Evolutionary conservation across 1,140 invertebrate species (phyloP), one percentile per base, ranked within the genome.

Genomic region (Lineus longissimus): DNA sequence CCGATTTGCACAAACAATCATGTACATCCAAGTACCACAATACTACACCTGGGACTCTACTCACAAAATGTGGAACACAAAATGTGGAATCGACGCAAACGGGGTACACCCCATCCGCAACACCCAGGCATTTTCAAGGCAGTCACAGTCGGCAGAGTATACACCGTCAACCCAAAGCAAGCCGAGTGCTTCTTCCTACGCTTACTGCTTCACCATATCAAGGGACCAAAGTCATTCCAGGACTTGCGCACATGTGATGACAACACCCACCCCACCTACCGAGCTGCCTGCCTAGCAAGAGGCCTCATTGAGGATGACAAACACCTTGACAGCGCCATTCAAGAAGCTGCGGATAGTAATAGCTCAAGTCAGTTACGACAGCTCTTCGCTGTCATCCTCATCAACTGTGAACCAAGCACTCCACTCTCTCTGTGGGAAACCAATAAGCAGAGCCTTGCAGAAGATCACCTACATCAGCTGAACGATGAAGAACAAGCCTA

Each of bases 41-140:
- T 78, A 77, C 63, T 76, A 70, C 64, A 76, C 71, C 7, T 79
- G 73, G 70, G 65, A 51, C n/a, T 7, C 6, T 23, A 4, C 73
- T 62, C 59, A 30, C 61, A 22, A 22, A 27, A 23, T 36, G 13
- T 60, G 57, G 66, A n/a, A n/a, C n/a, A n/a, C n/a, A 22, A 40
- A 43, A 27, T 25, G 54, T 27, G 31, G 23, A 33, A 36, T 11
- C 47, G 58, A 62, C 61, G 47, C n/a, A 51, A 51, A n/a, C 47
- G 47, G 9, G 47, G 47, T 6, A 51, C n/a, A 4, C 47, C 47
- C 6, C 47, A 51, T n/a, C 25, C 47, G 19, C 25, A 27, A 23
- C 47, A 51, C 47, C 47, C 47, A 23, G 47, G n/a, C 9, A n/a
- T 51, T 4, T 51, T 51, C n/a, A 4, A 19, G 9, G 25, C 47